phyloP scores from a whole-genome alignment of 2,888 invertebrate species.

The Acanthoscelides obtectus region DNA sequence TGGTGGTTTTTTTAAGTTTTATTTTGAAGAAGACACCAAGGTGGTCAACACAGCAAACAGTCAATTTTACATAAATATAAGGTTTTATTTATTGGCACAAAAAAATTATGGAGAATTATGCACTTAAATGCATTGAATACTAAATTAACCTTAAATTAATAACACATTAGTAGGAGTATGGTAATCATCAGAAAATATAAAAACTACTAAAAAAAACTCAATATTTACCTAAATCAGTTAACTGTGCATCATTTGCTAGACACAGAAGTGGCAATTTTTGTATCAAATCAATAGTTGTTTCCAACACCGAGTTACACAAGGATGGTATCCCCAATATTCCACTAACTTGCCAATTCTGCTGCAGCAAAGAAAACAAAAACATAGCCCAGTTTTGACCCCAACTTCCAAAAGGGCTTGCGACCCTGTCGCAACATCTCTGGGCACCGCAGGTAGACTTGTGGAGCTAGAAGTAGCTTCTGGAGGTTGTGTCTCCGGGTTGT shows the following conservation, averaged over 20 bases:
- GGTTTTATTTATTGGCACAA: too few species aligned
- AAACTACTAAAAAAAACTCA: too few species aligned
- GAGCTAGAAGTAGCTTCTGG: constrained; percentile 17
- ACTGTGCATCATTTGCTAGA: constrained; percentile 55
- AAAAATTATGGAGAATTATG: too few species aligned
- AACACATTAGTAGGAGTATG: too few species aligned
- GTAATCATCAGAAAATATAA: too few species aligned
- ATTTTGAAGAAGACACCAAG: too few species aligned
- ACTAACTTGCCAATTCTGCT: constrained; percentile 55
- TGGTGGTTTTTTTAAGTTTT: too few species aligned
- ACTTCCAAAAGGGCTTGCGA: constrained; percentile 57
- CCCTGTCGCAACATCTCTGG: constrained; percentile 35
- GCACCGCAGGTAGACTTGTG: constrained; percentile 16
- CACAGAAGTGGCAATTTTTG: constrained; percentile 55
- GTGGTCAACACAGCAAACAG: too few species aligned
- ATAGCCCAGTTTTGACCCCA: constrained; percentile 58
- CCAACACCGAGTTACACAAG: constrained; percentile 56
- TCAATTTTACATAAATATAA: too few species aligned
- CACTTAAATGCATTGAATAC: too few species aligned
- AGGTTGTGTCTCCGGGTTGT: constrained; percentile 11
- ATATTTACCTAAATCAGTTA: constrained; percentile 47
- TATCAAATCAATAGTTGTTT: constrained; percentile 54
- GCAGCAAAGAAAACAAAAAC: constrained; percentile 55
- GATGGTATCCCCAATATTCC: constrained; percentile 44
- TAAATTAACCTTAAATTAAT: too few species aligned